A percentile compares a stretch with the other conserved stretches of the same genome.
Evolutionary conservation across 2,888 invertebrate genomes (phyloP).

Genomic region (Oxystoma pomonae): DNA sequence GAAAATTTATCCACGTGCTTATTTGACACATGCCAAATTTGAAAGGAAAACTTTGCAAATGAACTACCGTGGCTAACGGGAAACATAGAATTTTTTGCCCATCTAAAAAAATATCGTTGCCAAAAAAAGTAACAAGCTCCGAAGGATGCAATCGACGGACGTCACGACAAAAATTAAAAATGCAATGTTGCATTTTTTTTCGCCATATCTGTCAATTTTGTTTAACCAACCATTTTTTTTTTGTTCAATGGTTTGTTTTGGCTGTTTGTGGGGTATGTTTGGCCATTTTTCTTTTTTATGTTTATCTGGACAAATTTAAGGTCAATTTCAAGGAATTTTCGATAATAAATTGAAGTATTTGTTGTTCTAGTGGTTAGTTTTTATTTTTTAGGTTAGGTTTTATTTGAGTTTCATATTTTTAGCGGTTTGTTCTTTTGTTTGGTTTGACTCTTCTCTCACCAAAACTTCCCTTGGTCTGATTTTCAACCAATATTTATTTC

Average conservation of each 20-base stretch:
- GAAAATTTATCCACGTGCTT: constrained; percentile 14
- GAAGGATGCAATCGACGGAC: no score
- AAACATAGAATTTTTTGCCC: no score
- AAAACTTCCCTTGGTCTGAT: no score
- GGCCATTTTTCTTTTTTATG: neutral
- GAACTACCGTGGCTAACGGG: no score
- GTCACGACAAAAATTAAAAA: no score
- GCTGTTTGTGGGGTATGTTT: neutral
- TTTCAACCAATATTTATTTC: no score
- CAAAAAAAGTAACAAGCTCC: no score
- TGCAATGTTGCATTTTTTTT: neutral
- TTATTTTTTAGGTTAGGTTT: neutral
- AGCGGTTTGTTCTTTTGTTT: no score
- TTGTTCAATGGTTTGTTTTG: neutral
- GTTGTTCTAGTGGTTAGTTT: neutral
- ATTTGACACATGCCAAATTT: constrained; percentile 12
- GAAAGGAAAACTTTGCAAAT: no score
- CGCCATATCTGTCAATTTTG: neutral
- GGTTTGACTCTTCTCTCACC: no score
- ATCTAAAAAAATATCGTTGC: no score
- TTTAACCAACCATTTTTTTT: neutral
- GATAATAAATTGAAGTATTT: neutral
- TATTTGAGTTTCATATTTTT: neutral
- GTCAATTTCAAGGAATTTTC: neutral
- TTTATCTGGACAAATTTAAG: neutral